Evolutionary conservation across 2,888 invertebrate genomes (phyloP).

Genomic region (Cataglyphis livida): DNA sequence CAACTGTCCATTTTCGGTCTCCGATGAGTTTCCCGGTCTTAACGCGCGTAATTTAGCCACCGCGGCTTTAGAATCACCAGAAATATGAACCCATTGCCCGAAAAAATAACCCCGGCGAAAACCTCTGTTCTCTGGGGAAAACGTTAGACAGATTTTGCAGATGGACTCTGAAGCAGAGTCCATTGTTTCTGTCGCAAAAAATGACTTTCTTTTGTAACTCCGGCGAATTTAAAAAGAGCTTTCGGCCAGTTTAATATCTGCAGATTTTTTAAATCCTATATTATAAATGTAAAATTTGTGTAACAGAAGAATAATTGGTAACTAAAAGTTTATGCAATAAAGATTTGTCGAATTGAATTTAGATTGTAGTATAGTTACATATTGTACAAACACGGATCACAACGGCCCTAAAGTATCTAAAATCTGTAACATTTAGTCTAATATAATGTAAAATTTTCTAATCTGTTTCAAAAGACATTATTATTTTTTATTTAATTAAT

Average conservation of each 20-base stretch:
- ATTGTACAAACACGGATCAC: neutral
- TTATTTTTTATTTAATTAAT: neutral
- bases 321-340: neutral
- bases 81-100: slow-evolving; percentile 41
- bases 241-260: neutral
- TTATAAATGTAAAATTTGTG: neutral
- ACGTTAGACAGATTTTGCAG: slow-evolving; percentile 47
- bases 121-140: slow-evolving; percentile 33
- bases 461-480: neutral
- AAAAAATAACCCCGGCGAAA: slow-evolving; percentile 38
- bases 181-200: slow-evolving; percentile 42
- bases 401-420: neutral
- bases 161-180: slow-evolving; percentile 21
- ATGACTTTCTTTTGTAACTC: slow-evolving; percentile 10
- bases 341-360: neutral
- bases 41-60: slow-evolving; percentile 63
- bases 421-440: neutral
- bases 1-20: slow-evolving; percentile 60
- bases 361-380: neutral
- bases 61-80: neutral
- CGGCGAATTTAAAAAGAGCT: neutral
- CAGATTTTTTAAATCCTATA: slow-evolving; percentile 22
- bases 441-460: neutral
- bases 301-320: neutral
- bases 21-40: slow-evolving; percentile 56